Evolutionary conservation across 2,797 vertebrate genomes (phyloP), one percentile per base, ranked within the genome.

Genomic region (Myripristis jacobus): DNA sequence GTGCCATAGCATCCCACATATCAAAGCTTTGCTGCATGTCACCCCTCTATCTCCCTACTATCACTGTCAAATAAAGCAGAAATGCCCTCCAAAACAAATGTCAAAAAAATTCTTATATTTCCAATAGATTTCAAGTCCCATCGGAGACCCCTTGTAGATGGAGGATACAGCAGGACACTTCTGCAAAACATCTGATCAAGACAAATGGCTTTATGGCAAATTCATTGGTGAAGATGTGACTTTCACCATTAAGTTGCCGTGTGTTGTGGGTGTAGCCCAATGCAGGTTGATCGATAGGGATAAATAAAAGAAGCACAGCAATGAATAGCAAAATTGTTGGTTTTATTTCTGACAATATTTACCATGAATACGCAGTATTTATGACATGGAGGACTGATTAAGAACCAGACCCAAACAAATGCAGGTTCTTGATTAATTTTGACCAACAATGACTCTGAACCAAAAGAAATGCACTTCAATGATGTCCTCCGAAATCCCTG

Each of bases 271-370:
- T 47, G 18, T 6, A 53, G 29, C 15, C 7, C 8, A 10, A 53
- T 29, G 27, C 24, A 29, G 10, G 25, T 53, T 25, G 3, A 11
- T 1, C 22, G 29, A 53, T 1, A 18, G 13, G 16, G 8, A 18
- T 27, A 34, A 10, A 61, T 56, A 66, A 13, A 34, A 34, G 11
- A 60, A 1, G 57, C 2, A 31, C 6, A 59, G 43, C 2, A 18
- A 36, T 13, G 13, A 51, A 54, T 53, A 67, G 51, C 48, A 82
- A 79, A 70, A 63, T 27, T 16, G 43, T 52, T 62, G 53, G 3
- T 70, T 91, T 89, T 86, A 90, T 86, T 92, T 81, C 60, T 68
- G 57, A 63, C 78, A 19, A 7, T 21, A 62, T 75, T 65, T 41
- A 19, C 18, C 18, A n/a, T 43, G 29, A 5, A 62, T 1, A 25